These are phyloP conservation scores for Anguilla pacifica DNA, from an alignment of 2,797 vertebrate species.

Conservation along the genomic window DNA sequence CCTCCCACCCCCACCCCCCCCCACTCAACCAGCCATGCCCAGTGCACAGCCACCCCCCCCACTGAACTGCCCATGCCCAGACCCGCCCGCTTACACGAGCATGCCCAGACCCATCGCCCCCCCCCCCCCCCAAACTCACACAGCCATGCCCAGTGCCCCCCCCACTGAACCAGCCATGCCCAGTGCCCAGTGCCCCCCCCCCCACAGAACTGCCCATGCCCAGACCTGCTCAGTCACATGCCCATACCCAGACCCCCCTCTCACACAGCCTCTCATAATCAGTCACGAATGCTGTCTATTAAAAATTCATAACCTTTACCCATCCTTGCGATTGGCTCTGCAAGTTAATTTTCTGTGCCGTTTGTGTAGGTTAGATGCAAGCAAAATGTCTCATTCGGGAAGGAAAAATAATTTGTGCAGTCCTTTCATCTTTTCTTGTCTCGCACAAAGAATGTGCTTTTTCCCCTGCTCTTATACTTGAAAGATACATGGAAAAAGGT, in stretches of 20 bases:
- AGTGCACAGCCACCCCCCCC: too few species aligned
- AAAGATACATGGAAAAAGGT: background rate
- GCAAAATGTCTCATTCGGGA: background rate
- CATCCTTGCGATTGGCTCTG: background rate
- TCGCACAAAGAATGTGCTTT: too few species aligned
- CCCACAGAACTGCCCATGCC: background rate
- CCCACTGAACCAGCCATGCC: background rate
- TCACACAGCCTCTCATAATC: background rate
- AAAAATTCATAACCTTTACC: background rate
- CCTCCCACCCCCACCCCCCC: too few species aligned
- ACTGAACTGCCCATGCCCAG: too few species aligned
- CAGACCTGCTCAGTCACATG: too few species aligned
- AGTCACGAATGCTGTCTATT: background rate
- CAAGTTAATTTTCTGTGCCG: background rate
- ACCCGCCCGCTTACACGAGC: too few species aligned
- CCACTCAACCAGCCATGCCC: too few species aligned
- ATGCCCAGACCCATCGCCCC: too few species aligned
- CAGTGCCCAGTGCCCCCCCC: too few species aligned
- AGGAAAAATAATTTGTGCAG: background rate
- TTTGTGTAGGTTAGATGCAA: background rate
- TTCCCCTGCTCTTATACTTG: background rate
- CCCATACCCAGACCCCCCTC: background rate
- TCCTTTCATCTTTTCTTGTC: background rate
- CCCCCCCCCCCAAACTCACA: too few species aligned
- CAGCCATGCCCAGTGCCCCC: background rate